Evolutionary conservation across 1,140 invertebrate genomes (phyloP), one percentile per base, ranked within the genome.

Genomic region (Drosophila obscura): DNA sequence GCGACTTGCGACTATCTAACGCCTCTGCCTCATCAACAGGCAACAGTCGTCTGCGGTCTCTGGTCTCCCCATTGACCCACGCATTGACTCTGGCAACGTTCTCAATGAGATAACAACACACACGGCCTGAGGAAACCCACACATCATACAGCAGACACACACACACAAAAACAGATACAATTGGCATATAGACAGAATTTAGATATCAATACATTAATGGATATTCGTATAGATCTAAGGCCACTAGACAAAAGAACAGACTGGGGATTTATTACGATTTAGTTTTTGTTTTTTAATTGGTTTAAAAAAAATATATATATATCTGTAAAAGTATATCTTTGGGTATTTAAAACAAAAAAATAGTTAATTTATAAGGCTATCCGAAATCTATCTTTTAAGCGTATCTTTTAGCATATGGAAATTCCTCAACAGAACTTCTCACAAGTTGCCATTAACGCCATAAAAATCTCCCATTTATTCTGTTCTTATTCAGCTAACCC

Each of bases 1-100:
- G 67, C 73, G 76, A 73, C 68, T 83, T 88, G 82, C 74, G 78
- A 81, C 83, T 88, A 87, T 88, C 83, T 88, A 87, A 87, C 83
- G 83, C 83, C 83, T 87, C 83, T 88, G 83, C 83, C 79, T 88
- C 83, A 88, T 88, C 82, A 88, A 73, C 67, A 77, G 41, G 68
- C 77, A 76, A 52, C 51, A 57, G 72, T 63, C 66, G 71, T 13
- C 35, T 39, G 35, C 35, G 11, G 31, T 9, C 55, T 51, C 60
- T 43, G 43, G 46, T 55, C 62, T 84, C 64, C 77, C 68, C 82
- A 77, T 75, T 84, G 81, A 84, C 81, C 81, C 81, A 84, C 81
- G 81, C 81, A 77, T 74, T 13, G 35, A 63, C 61, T 55, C 49
- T 39, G 59, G 61, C 78, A 77, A 72, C 68, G 83, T 88, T 88